Conservation (phyloP, 2,113 vertebrate species). For the Salvator merianae region DNA sequence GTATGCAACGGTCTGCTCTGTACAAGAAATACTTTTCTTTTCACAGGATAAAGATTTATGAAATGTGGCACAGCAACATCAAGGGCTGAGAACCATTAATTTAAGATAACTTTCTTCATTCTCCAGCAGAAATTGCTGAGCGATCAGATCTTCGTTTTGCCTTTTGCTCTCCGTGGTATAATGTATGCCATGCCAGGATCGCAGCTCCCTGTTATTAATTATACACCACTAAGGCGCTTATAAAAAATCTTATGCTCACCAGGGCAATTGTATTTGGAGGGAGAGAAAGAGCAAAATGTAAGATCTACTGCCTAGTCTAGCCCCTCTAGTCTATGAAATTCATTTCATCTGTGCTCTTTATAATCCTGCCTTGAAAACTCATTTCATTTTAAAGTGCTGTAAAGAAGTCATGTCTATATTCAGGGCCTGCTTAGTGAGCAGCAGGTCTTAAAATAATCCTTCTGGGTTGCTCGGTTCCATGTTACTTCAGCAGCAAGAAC, state of each 20-base stretch:
- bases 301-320: slow-evolving; percentile 15
- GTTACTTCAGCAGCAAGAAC: slow-evolving; percentile 7
- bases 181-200: slow-evolving; percentile 66
- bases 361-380: slow-evolving; percentile 45
- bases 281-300: background rate
- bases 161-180: slow-evolving; percentile 69
- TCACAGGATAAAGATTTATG: slow-evolving; percentile 69
- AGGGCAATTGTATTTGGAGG: slow-evolving; percentile 54
- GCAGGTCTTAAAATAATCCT: slow-evolving; percentile 53
- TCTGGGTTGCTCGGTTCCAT: slow-evolving; percentile 22
- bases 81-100: slow-evolving; percentile 72
- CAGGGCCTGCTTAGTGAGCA: slow-evolving; percentile 37
- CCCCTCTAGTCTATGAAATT: slow-evolving; percentile 51
- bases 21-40: slow-evolving; percentile 4
- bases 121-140: slow-evolving; percentile 70
- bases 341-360: slow-evolving; percentile 43
- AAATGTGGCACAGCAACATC: slow-evolving; percentile 67
- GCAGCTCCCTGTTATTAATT: slow-evolving; percentile 77
- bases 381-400: slow-evolving; percentile 61
- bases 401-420: slow-evolving; percentile 49
- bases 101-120: slow-evolving; percentile 70
- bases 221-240: slow-evolving; percentile 60
- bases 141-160: slow-evolving; percentile 72
- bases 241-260: slow-evolving; percentile 39
- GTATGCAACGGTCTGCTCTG: slow-evolving; percentile 43